Evolutionary conservation across 2,113 vertebrate genomes (phyloP).

Genomic region (Equus przewalskii): DNA sequence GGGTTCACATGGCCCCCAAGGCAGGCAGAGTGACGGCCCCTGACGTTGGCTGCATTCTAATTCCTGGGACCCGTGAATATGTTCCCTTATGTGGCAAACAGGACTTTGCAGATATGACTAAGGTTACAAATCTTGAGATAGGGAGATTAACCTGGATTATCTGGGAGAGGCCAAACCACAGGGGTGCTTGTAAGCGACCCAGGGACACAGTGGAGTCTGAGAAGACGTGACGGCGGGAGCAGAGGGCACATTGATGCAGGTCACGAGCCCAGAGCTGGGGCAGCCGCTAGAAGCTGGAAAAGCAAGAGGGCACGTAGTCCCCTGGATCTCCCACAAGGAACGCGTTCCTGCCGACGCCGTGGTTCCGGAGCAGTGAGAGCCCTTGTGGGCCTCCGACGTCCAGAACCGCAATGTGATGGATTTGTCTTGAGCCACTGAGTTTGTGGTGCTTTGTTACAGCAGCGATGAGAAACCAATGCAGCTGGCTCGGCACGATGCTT

Average conservation of each 20-base stretch:
- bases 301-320: background rate
- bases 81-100: background rate
- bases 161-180: background rate
- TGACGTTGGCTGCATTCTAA: background rate
- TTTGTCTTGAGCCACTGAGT: background rate
- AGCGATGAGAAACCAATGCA: accelerated
- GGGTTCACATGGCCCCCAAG: accelerated
- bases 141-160: background rate
- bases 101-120: accelerated
- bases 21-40: background rate
- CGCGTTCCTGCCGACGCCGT: accelerated
- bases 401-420: background rate
- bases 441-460: background rate
- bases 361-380: background rate
- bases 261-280: accelerated
- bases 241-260: background rate
- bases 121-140: background rate
- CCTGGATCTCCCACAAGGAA: background rate
- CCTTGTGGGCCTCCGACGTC: background rate
- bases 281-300: background rate
- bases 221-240: background rate
- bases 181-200: background rate
- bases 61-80: background rate
- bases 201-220: background rate
- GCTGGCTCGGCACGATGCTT: background rate